phyloP scores from a whole-genome alignment of 2,113 vertebrate species.

The Toxotes chatareus region DNA sequence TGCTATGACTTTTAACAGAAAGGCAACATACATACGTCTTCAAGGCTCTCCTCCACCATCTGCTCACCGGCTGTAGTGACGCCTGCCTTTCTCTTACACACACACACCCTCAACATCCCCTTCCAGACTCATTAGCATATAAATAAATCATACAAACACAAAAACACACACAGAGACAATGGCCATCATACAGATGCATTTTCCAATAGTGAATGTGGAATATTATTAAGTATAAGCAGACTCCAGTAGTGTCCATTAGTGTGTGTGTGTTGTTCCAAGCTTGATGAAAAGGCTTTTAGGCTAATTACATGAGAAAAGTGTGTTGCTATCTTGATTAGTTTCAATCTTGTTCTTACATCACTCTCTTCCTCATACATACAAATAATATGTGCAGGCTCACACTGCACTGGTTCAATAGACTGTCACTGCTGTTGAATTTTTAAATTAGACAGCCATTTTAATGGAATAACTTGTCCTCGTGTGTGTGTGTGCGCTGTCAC shows the following conservation, averaged over 20 bases:
- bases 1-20: conserved; percentile 37
- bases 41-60: conserved; percentile 55
- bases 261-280: conserved; percentile 32
- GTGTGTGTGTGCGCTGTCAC: conserved; percentile 8
- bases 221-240: conserved; percentile 44
- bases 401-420: background rate
- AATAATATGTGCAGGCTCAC: conserved; percentile 30
- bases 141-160: conserved; percentile 73
- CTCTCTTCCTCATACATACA: background rate
- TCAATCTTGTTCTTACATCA: conserved; percentile 41
- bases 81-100: conserved; percentile 13
- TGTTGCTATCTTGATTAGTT: conserved; percentile 59
- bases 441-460: conserved; percentile 48
- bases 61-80: conserved; percentile 41
- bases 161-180: conserved; percentile 47
- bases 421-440: conserved; percentile 3
- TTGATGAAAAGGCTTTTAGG: conserved; percentile 79
- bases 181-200: conserved; percentile 52
- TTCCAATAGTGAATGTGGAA: conserved; percentile 47
- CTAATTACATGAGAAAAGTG: conserved; percentile 72
- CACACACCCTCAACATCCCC: conserved; percentile 37
- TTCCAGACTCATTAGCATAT: conserved; percentile 73
- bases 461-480: conserved; percentile 32
- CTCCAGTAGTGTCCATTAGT: conserved; percentile 49
- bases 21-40: conserved; percentile 39